Conservation (phyloP, 2,797 vertebrate genomes). For the Chromobotia macracanthus region DNA sequence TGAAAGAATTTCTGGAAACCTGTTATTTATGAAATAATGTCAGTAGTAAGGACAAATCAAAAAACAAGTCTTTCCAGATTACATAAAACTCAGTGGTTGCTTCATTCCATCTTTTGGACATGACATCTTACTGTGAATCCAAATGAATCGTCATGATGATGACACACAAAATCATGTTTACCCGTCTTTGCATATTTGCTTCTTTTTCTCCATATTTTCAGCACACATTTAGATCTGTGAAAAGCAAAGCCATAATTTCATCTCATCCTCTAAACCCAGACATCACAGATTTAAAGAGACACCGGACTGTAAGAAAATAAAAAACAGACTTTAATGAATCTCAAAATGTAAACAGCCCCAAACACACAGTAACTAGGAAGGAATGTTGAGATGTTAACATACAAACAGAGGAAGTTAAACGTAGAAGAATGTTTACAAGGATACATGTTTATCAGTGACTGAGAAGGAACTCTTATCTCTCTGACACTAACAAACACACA, state of each 20-base stretch:
- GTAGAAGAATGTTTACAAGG: slow-evolving; percentile 42
- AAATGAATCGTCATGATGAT: slow-evolving; percentile 5
- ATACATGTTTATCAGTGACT: slow-evolving; percentile 34
- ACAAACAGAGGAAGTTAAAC: slow-evolving; percentile 31
- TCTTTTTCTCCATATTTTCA: neutral
- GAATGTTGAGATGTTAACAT: slow-evolving; percentile 9
- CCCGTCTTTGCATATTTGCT: neutral
- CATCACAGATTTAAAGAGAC: slow-evolving; percentile 1
- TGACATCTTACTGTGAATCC: neutral
- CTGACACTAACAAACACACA: neutral
- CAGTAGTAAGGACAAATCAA: neutral
- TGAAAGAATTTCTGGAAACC: neutral
- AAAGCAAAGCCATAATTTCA: slow-evolving; percentile 5
- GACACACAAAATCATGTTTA: neutral
- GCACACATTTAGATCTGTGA: neutral
- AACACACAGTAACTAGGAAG: slow-evolving; percentile 15
- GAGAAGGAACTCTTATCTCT: neutral
- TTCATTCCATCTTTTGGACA: neutral
- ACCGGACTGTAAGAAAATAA: slow-evolving; percentile 33
- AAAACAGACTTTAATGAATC: slow-evolving; percentile 48
- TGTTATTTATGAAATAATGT: too few species aligned
- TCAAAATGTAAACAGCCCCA: slow-evolving; percentile 32
- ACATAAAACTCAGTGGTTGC: neutral
- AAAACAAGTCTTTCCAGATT: neutral
- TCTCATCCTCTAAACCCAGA: neutral